Conservation (phyloP, 2,113 vertebrate species). For the Camelus bactrianus region DNA sequence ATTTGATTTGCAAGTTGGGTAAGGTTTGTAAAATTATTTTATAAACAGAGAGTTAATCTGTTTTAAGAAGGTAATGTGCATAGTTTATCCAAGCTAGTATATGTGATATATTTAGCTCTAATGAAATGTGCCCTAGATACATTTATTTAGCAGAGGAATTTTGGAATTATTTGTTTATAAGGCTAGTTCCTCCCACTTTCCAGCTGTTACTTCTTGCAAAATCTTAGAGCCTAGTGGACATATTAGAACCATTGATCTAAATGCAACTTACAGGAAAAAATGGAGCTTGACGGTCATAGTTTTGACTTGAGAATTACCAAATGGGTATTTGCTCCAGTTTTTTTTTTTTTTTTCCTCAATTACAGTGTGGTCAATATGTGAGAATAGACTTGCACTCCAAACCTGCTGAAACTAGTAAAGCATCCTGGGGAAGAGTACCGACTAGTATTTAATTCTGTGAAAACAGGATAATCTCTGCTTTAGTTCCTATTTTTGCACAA, state of each 20-base stretch:
- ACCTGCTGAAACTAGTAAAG: background rate
- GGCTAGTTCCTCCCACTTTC: slow-evolving; percentile 56
- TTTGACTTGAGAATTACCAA: slow-evolving; percentile 56
- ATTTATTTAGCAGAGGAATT: slow-evolving; percentile 59
- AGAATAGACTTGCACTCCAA: slow-evolving; percentile 10
- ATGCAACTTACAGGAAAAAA: slow-evolving; percentile 17
- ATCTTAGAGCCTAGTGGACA: slow-evolving; percentile 1
- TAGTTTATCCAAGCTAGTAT: slow-evolving; percentile 45
- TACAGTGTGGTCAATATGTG: background rate
- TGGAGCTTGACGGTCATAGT: background rate
- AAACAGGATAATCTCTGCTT: background rate
- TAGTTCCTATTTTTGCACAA: background rate
- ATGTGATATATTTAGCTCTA: slow-evolving; percentile 73
- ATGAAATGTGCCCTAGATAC: slow-evolving; percentile 77
- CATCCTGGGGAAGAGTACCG: background rate
- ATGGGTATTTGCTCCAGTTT: background rate
- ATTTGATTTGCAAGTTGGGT: slow-evolving; percentile 41
- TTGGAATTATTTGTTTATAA: slow-evolving; percentile 70
- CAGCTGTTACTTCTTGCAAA: slow-evolving; percentile 69
- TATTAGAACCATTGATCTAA: slow-evolving; percentile 31
- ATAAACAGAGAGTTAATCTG: background rate
- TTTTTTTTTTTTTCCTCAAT: background rate
- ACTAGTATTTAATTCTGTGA: slow-evolving; percentile 24
- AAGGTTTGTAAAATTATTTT: slow-evolving; percentile 52
- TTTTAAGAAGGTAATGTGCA: slow-evolving; percentile 51